Conservation (phyloP, 2,113 vertebrate species). For the Accipiter cooperii region DNA sequence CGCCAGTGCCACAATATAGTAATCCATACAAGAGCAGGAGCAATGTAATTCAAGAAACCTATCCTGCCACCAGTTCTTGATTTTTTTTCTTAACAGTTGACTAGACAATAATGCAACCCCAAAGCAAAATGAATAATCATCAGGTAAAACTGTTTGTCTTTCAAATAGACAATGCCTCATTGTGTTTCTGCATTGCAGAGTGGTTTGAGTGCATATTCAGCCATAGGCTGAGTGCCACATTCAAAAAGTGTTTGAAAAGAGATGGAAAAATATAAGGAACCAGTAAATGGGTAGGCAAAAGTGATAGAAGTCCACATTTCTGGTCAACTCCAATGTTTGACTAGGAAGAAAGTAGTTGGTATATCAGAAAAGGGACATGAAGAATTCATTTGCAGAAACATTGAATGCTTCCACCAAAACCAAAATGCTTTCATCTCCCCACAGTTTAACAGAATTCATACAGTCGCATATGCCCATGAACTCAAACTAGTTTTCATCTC, state of each 20-base stretch:
- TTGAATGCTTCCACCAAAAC: not conserved
- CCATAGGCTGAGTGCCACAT: constrained; percentile 22
- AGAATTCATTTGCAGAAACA: not conserved
- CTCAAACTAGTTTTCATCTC: constrained; percentile 1
- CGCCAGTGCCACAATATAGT: not conserved
- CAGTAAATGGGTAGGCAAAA: not conserved
- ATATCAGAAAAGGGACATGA: not conserved
- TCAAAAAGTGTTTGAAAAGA: constrained; percentile 16
- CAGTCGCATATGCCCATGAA: not conserved
- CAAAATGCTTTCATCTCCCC: not conserved
- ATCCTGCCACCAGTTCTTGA: not conserved
- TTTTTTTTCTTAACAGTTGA: not conserved
- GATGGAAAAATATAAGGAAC: constrained; percentile 13
- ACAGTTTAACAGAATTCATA: not conserved
- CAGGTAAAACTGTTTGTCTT: constrained; percentile 26
- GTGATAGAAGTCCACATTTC: not conserved
- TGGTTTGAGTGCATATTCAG: constrained; percentile 43
- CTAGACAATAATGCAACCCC: not conserved
- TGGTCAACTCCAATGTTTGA: not conserved
- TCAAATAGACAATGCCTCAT: constrained; percentile 7
- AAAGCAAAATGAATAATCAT: constrained; percentile 5
- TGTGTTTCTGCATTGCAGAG: constrained; percentile 50
- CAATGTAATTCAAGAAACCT: not conserved
- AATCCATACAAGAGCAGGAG: not conserved
- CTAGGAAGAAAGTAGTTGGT: not conserved